Evolutionary conservation across 1,140 invertebrate genomes (phyloP).

Genomic region (Varroa destructor): DNA sequence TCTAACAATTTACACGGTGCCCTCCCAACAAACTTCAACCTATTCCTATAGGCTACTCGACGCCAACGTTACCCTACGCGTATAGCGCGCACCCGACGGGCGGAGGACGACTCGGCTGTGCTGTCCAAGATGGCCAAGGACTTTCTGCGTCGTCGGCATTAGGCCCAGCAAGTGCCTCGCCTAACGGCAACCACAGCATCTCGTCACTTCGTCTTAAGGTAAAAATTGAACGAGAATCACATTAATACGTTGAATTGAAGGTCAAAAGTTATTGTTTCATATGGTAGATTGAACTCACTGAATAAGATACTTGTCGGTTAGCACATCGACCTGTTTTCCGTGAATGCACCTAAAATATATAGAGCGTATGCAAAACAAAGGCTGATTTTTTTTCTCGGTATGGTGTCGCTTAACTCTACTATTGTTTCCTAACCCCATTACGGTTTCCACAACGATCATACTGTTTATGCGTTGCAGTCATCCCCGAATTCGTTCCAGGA

Average conservation of each 20-base stretch:
- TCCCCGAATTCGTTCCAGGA: slow-evolving; percentile 15
- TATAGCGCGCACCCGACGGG: slow-evolving; percentile 3
- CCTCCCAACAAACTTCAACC: too few relatives aligned
- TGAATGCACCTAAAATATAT: too few relatives aligned
- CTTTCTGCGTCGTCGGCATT: not conserved
- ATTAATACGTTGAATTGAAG: too few relatives aligned
- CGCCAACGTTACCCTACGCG: slow-evolving; percentile 18
- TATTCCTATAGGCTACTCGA: not conserved
- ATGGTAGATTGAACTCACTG: too few relatives aligned
- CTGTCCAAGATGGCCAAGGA: not conserved
- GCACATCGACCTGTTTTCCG: too few relatives aligned
- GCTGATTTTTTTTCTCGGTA: too few relatives aligned
- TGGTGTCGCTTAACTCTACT: too few relatives aligned
- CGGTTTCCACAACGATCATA: not conserved
- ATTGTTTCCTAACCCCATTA: too few relatives aligned
- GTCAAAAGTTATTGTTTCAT: too few relatives aligned
- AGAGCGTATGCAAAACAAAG: too few relatives aligned
- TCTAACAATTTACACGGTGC: too few relatives aligned
- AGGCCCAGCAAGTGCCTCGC: slow-evolving; percentile 11
- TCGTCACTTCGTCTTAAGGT: slow-evolving; percentile 19
- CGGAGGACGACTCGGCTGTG: slow-evolving; percentile 7
- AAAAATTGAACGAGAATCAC: not conserved
- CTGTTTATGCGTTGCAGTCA: not conserved
- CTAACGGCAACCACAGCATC: slow-evolving; percentile 22
- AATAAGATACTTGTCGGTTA: too few relatives aligned